Base-by-base conservation (phyloP, 2,797 vertebrate species). In the Dipus sagitta region DNA sequence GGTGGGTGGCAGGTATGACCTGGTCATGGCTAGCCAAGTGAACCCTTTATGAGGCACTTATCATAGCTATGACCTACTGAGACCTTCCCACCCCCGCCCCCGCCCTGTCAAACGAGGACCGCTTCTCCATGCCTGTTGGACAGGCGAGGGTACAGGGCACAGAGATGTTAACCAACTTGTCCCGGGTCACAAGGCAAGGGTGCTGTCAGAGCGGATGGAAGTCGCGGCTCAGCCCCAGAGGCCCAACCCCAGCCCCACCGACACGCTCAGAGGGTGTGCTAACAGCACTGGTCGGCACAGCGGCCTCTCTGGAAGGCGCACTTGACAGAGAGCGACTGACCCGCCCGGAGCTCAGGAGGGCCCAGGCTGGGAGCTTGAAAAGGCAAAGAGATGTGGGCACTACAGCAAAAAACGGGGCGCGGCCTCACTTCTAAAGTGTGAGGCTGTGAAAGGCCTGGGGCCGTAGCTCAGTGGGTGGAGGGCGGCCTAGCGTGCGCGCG, bases 11-110 rank as follows among this genome's bases (percentile, higher is more conserved):
- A 47, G 86, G 62, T 21, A 72, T 32, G 14, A 47, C 58, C 54
- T 13, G 2, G 68, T 2, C 52, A 58, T 0, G 2, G 86, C 20
- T 5, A 1, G 34, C 34, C 0, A 0, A 47, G 67, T 3, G 20
- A 20, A 20, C 17, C 1, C 1, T 38, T 8, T 26, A 6, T 0
- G 4, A 86, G 67, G 30, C 5, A 1, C n/a, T 20, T 12, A 1
- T 5, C 3, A 14, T 15, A 26, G 23, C 20, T n/a, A 7, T 38
- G 38, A 58, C 12, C 38, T 42, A 6, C 0, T 1, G 52, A 52
- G 85, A 74, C 6, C 52, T 64, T 47, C 42, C 21, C 18, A 7
- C 3, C 2, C 47, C 18, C 34, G 15, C 54, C 54, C 21, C 14
- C 8, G 4, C 60, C 30, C 60, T 23, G 2, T 2, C 2, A 17